Base-by-base conservation (phyloP, 2,888 invertebrate species). In the Apodemia duryi region DNA sequence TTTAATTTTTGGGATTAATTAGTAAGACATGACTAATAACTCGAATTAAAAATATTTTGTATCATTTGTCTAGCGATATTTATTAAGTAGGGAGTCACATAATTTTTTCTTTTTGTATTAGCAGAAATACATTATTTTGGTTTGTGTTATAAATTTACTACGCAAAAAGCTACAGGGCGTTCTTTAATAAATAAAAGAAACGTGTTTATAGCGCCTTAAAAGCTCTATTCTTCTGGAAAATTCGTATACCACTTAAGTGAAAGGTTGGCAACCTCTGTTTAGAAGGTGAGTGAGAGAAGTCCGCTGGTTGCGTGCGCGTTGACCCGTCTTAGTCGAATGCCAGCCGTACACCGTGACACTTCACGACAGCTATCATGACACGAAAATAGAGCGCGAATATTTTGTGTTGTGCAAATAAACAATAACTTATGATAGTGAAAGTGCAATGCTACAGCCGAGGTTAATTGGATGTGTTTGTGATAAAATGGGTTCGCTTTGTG, bases 401-500 rank as follows among this genome's bases (percentile, higher is more conserved):
- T 21, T 68, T 74, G 83, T 83, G 81, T 72, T 76, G 83, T 83
- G 83, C 73, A 70, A 69, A 71, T 66, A 66, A 64, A 61, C 61
- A 46, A 60, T 52, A 61, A 60, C 61, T 77, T 74, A 77, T 77
- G 77, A 78, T 78, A 82, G 78, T 77, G 82, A 75, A 74, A 80
- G 80, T 81, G 78, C 78, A 78, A 90, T 89, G 91, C 85, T 89
- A 65, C 88, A 88, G 78, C 88, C 88, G 61, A 89, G 88, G 84
- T 83, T 87, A 81, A 75, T 75, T 76, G 80, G 77, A 76, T 81
- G 86, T 88, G 84, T 74, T 73, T 74, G 82, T 78, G 81, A 69
- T 69, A 79, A 74, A 75, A 77, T 80, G 79, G 77, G 73, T 76
- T 77, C 77, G 70, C 73, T 75, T 74, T 75, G 72, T 79, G 69